phyloP scores from a whole-genome alignment of 2,113 vertebrate genomes.

The Cyprinodon variegatus region DNA sequence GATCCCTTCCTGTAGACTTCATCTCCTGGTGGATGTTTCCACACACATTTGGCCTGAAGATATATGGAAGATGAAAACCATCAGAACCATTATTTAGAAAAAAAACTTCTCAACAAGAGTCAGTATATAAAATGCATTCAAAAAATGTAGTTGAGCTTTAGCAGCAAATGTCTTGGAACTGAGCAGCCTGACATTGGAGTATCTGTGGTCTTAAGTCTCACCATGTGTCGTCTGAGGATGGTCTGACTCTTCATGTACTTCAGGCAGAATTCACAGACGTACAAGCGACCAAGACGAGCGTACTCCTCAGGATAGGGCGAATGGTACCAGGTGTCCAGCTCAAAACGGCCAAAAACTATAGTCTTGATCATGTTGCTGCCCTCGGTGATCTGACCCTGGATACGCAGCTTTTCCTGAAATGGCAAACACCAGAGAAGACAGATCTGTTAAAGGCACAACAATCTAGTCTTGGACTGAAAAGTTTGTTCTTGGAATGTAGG shows the following conservation, averaged over 20 bases:
- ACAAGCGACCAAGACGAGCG: conserved; percentile 93
- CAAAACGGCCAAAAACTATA: conserved; percentile 96
- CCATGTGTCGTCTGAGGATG: conserved; percentile 96
- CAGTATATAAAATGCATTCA: neutral
- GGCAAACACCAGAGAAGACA: neutral
- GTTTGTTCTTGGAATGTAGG: neutral
- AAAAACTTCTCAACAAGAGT: neutral
- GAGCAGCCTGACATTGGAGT: neutral
- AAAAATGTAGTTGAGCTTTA: neutral
- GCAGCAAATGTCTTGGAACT: neutral
- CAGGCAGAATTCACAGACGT: conserved; percentile 98
- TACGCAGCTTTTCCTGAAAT: conserved; percentile 90
- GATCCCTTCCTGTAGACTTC: conserved; percentile 96
- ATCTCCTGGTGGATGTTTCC: conserved; percentile 97
- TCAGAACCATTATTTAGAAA: neutral
- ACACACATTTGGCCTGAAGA: conserved; percentile 94
- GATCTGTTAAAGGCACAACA: neutral
- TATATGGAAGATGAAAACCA: neutral
- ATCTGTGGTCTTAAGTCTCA: conserved; percentile 58
- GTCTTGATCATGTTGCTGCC: conserved; percentile 99
- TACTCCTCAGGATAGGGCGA: conserved; percentile 99
- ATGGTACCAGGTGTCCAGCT: conserved; percentile 99
- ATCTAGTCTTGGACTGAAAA: neutral
- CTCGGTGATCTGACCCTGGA: conserved; percentile 97
- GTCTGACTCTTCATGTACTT: conserved; percentile 99